Evolutionary conservation across 2,797 vertebrate genomes (phyloP), one percentile per base, ranked within the genome.

Genomic region (Falco concolor): DNA sequence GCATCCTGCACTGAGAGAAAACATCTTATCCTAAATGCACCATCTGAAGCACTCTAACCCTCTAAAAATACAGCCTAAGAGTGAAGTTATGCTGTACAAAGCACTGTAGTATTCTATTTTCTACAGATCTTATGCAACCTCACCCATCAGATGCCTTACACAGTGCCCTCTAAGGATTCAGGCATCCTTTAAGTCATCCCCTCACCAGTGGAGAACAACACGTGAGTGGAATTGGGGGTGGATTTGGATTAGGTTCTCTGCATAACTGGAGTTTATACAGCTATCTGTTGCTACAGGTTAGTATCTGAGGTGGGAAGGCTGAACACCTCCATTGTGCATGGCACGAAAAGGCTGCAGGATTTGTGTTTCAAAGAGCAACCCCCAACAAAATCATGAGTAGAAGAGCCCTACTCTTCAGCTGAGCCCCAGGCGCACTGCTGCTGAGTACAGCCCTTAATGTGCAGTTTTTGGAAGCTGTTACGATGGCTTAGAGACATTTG

Each of bases 1-100:
- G 47, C 63, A 87, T 79, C 40, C 76, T 85, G n/a, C 49, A 36
- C 25, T 74, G 59, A 85, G 10, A 93, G 59, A 73, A 95, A 87
- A 82, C 8, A 78, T 61, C 38, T 73, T 74, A 53, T 70, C 56
- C 50, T 65, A 89, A 73, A 72, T 47, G 53, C 67, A 89, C 87
- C 60, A 70, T 84, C 78, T 56, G 38, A 83, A 92, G 77, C 57
- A 74, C 72, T 95, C 72, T 85, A 89, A 79, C 27, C 27, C 63
- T 74, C 95, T 67, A 95, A 96, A 96, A 94, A 95, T 96, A 94
- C 11, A 70, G 68, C 34, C 45, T n/a, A 61, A 54, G 73, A 69
- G 36, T 77, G 85, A 93, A 94, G 76, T 64, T 76, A 73, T 61
- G 8, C 53, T 83, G 54, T 83, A 77, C 56, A 69, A 74, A 79